phyloP scores from a whole-genome alignment of 2,888 invertebrate genomes.

The Watsonalla binaria region DNA sequence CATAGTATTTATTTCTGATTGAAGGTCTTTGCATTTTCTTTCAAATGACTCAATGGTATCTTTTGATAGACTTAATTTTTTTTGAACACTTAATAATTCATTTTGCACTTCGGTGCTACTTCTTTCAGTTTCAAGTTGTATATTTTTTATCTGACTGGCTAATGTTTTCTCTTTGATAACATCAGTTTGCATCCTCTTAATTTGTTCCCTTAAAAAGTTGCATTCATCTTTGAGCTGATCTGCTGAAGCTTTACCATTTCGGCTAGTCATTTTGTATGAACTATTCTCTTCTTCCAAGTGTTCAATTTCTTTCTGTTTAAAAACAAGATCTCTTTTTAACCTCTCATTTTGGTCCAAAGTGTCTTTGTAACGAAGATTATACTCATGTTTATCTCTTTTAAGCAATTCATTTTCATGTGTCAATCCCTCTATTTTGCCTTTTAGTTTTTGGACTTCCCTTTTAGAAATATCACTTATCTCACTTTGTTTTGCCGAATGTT shows the following conservation, averaged over 20 bases:
- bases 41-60: slow-evolving; percentile 78
- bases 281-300: slow-evolving; percentile 66
- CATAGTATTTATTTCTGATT: slow-evolving; percentile 79
- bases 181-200: slow-evolving; percentile 67
- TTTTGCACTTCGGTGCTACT: slow-evolving; percentile 83
- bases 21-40: slow-evolving; percentile 77
- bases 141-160: slow-evolving; percentile 78
- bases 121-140: slow-evolving; percentile 88
- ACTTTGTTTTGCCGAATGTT: slow-evolving; percentile 34
- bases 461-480: slow-evolving; percentile 40
- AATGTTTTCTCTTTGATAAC: slow-evolving; percentile 70
- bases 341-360: slow-evolving; percentile 55
- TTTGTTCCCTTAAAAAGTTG: slow-evolving; percentile 62
- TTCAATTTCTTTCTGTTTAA: slow-evolving; percentile 64
- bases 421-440: slow-evolving; percentile 50
- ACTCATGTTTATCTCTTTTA: slow-evolving; percentile 65
- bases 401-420: slow-evolving; percentile 48
- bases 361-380: slow-evolving; percentile 58
- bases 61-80: slow-evolving; percentile 80
- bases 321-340: slow-evolving; percentile 59
- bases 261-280: slow-evolving; percentile 65
- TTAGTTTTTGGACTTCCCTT: slow-evolving; percentile 48
- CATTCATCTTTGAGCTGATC: slow-evolving; percentile 68
- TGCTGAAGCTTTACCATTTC: slow-evolving; percentile 63
- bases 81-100: slow-evolving; percentile 81